Conservation (phyloP, 2,888 invertebrate genomes). For the Acrobeloides nanus region DNA sequence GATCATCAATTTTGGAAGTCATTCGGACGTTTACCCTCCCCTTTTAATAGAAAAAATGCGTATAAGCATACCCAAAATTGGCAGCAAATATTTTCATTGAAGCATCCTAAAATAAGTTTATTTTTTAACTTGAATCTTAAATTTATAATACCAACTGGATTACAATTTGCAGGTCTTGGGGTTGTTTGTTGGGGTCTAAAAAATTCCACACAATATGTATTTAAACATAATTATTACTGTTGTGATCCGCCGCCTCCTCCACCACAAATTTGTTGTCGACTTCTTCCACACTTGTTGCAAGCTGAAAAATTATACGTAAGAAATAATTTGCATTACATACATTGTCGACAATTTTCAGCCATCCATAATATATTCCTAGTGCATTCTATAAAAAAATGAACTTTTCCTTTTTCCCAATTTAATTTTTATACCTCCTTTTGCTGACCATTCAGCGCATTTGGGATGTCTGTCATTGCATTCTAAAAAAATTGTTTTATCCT, state of each 20-base stretch:
- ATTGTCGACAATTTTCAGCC: constrained; percentile 43
- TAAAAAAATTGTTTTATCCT: constrained; percentile 5
- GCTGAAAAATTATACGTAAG: constrained; percentile 7
- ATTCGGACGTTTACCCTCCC: too few species aligned
- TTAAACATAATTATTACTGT: too few species aligned
- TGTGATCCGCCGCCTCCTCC: constrained; percentile 12
- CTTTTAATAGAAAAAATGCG: neutral
- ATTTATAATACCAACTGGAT: too few species aligned
- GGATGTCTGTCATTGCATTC: constrained; percentile 31
- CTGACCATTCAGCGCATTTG: constrained; percentile 25
- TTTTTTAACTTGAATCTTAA: too few species aligned
- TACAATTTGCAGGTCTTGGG: too few species aligned
- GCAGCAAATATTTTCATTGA: constrained; percentile 48
- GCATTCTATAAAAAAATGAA: constrained; percentile 28
- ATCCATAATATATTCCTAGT: constrained; percentile 41
- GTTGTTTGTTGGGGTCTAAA: too few species aligned
- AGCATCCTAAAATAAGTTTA: too few species aligned
- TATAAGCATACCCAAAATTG: constrained; percentile 1
- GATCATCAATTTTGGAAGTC: too few species aligned
- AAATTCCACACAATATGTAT: too few species aligned
- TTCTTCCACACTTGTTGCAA: constrained; percentile 33
- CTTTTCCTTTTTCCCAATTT: neutral
- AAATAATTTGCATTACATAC: neutral
- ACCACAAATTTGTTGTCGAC: constrained; percentile 35
- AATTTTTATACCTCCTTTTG: constrained; percentile 1